These are phyloP conservation scores for Indri indri DNA, from an alignment of 2,113 vertebrate species.

Conservation along the genomic window DNA sequence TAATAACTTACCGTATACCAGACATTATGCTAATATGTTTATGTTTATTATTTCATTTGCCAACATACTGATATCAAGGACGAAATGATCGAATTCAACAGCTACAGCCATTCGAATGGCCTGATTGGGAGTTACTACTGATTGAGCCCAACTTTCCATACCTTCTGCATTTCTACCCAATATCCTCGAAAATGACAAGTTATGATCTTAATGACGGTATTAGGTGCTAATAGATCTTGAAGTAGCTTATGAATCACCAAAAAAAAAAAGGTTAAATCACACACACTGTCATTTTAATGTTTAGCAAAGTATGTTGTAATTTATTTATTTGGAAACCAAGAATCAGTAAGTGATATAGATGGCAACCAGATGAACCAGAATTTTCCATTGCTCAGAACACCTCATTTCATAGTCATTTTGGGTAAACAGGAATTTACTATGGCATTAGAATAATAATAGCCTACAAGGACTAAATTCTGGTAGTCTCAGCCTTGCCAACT, in stretches of 20 bases:
- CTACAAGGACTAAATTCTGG: background rate
- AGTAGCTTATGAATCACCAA: conserved; percentile 29
- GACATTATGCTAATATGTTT: background rate
- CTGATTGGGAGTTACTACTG: background rate
- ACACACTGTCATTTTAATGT: conserved; percentile 5
- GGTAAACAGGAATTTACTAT: conserved; percentile 59
- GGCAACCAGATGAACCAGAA: conserved; percentile 62
- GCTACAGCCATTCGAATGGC: background rate
- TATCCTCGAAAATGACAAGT: conserved; percentile 1
- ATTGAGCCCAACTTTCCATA: background rate
- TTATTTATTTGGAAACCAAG: conserved; percentile 57
- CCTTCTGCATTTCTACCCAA: background rate
- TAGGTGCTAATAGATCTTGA: background rate
- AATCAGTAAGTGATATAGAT: conserved; percentile 42
- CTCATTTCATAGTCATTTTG: conserved; percentile 21
- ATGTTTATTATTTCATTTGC: background rate
- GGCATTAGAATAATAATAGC: conserved; percentile 52
- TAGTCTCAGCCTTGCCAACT: conserved; percentile 39
- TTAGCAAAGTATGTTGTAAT: conserved; percentile 49
- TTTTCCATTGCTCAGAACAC: conserved; percentile 66
- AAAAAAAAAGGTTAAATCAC: conserved; percentile 43
- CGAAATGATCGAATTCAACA: background rate
- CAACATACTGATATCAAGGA: background rate
- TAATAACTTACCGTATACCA: background rate
- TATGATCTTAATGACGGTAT: background rate